These are phyloP conservation scores for Boloria selene DNA, from an alignment of 2,888 invertebrate species.

Conservation along the genomic window DNA sequence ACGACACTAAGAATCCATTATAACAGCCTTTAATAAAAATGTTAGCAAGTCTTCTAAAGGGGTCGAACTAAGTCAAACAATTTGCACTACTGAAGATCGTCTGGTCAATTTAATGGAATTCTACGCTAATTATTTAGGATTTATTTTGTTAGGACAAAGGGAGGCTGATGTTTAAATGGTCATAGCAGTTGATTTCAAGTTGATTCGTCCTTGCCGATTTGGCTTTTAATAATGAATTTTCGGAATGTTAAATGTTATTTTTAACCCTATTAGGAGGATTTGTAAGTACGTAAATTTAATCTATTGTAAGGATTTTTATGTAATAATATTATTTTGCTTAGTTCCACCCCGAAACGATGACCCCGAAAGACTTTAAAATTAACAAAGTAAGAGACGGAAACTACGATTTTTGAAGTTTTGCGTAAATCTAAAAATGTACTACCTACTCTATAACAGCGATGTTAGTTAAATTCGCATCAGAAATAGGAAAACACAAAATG, in stretches of 20 bases:
- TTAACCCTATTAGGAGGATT: neutral
- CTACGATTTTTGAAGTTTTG: no score
- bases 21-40: neutral
- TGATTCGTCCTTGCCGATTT: slow-evolving; percentile 56
- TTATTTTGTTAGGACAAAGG: slow-evolving; percentile 76
- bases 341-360: no score
- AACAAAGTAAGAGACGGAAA: no score
- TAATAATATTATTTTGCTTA: no score
- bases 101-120: slow-evolving; percentile 43
- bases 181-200: slow-evolving; percentile 62
- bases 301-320: no score
- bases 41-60: neutral
- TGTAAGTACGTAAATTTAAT: no score
- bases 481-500: neutral
- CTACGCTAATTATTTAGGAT: slow-evolving; percentile 69
- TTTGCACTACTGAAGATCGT: slow-evolving; percentile 30
- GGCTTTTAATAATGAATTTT: slow-evolving; percentile 41
- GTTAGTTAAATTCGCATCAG: neutral
- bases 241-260: slow-evolving; percentile 27
- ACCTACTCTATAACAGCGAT: no score
- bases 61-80: slow-evolving; percentile 30
- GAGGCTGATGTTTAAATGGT: slow-evolving; percentile 58
- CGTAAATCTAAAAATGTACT: no score
- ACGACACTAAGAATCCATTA: neutral
- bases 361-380: no score